Conservation (phyloP, 2,888 invertebrate species). For the Sphaerophoria rueppellii region DNA sequence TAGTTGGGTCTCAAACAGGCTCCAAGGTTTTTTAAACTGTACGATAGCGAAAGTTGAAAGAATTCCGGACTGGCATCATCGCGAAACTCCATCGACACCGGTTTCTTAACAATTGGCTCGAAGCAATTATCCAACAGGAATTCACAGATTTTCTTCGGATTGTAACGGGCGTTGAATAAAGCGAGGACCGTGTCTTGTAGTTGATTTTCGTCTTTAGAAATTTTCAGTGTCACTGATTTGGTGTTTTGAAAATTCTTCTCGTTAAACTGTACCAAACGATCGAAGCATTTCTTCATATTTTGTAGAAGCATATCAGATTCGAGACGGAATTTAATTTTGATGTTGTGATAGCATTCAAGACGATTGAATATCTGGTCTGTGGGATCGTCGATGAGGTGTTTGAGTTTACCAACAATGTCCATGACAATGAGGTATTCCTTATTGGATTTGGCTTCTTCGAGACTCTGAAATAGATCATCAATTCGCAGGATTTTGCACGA, state of each 20-base stretch:
- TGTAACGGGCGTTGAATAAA: constrained; percentile 80
- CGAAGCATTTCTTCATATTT: constrained; percentile 80
- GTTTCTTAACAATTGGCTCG: constrained; percentile 79
- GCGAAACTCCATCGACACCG: constrained; percentile 79
- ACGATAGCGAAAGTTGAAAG: constrained; percentile 79
- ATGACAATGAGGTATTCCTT: constrained; percentile 79
- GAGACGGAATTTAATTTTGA: constrained; percentile 80
- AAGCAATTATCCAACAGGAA: constrained; percentile 81
- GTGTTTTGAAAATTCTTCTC: constrained; percentile 80
- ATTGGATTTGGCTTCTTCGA: constrained; percentile 79
- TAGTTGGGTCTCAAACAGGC: constrained; percentile 79
- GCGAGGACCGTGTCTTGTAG: constrained; percentile 80
- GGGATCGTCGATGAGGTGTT: constrained; percentile 77
- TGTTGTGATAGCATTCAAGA: constrained; percentile 79
- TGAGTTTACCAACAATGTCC: constrained; percentile 78
- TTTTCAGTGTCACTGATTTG: constrained; percentile 79
- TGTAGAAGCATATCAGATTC: constrained; percentile 79
- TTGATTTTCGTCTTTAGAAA: constrained; percentile 78
- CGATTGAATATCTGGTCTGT: constrained; percentile 78
- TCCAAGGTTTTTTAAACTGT: constrained; percentile 77
- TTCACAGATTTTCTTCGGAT: constrained; percentile 79
- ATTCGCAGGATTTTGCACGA: constrained; percentile 82
- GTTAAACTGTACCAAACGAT: constrained; percentile 79
- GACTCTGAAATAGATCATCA: constrained; percentile 82
- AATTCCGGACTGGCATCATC: constrained; percentile 76